Percentiles rank a stretch among this genome's conserved stretches.
These are phyloP conservation scores for Magallana nippona DNA, from an alignment of 2,888 invertebrate species.

Conservation along the genomic window DNA sequence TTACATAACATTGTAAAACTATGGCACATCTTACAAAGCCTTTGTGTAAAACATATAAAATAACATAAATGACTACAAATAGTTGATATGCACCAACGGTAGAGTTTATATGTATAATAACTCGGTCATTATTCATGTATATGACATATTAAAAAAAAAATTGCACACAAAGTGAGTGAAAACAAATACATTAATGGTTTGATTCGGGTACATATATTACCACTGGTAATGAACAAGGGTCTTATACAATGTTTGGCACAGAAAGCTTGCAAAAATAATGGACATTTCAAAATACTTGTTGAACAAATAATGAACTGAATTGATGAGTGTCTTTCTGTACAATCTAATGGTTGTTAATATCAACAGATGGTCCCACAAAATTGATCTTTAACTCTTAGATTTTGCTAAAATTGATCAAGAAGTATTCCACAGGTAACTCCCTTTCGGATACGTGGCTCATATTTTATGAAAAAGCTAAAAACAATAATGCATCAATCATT, in stretches of 20 bases:
- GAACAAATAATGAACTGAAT: not conserved
- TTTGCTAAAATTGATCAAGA: no score
- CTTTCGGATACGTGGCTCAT: no score
- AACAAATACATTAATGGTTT: not conserved
- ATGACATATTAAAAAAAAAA: not conserved
- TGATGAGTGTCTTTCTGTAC: not conserved
- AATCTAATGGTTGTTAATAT: no score
- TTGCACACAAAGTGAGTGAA: constrained; percentile 22
- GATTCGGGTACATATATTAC: not conserved
- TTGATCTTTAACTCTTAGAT: no score
- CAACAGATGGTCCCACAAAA: no score
- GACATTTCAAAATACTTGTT: not conserved
- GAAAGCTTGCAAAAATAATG: not conserved
- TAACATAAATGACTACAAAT: constrained; percentile 9
- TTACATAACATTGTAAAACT: not conserved
- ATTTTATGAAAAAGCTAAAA: no score
- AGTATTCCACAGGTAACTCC: no score
- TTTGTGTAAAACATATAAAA: not conserved
- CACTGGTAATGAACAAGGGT: not conserved
- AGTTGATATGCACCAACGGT: constrained; percentile 1
- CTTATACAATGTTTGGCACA: not conserved
- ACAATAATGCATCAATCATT: no score
- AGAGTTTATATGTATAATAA: not conserved
- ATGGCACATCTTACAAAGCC: constrained; percentile 1
- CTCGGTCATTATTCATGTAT: not conserved